phyloP scores from a whole-genome alignment of 2,113 vertebrate species.

The Orthonyx spaldingii region DNA sequence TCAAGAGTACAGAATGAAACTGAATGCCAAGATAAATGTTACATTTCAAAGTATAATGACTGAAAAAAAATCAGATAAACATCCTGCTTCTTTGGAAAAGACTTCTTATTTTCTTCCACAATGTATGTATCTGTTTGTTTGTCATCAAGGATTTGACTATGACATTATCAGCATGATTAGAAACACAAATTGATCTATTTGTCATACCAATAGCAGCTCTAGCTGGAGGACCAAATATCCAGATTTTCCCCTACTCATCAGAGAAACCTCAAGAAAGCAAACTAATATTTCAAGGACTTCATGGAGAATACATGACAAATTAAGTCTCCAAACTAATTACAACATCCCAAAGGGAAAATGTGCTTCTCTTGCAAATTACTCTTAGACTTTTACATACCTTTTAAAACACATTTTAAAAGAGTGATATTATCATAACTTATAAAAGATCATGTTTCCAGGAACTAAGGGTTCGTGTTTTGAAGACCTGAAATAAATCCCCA shows the following conservation, averaged over 20 bases:
- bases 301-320: constrained; percentile 21
- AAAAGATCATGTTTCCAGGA: neutral
- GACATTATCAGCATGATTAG: neutral
- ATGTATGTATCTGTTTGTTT: neutral
- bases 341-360: neutral
- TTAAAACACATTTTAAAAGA: constrained; percentile 2
- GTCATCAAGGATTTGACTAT: neutral
- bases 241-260: constrained; percentile 19
- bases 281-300: constrained; percentile 51
- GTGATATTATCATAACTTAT: neutral
- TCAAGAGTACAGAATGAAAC: constrained; percentile 37
- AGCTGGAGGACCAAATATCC: constrained; percentile 39
- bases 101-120: neutral
- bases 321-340: constrained; percentile 57
- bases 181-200: constrained; percentile 40
- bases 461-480: neutral
- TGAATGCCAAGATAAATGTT: constrained; percentile 69
- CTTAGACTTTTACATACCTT: neutral
- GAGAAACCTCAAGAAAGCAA: constrained; percentile 45
- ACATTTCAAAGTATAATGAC: constrained; percentile 64
- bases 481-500: neutral
- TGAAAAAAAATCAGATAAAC: constrained; percentile 50
- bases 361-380: constrained; percentile 9
- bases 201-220: neutral
- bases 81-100: neutral